Evolutionary conservation across 2,888 invertebrate species (phyloP).

Genomic region (Stictocephala bisonia): DNA sequence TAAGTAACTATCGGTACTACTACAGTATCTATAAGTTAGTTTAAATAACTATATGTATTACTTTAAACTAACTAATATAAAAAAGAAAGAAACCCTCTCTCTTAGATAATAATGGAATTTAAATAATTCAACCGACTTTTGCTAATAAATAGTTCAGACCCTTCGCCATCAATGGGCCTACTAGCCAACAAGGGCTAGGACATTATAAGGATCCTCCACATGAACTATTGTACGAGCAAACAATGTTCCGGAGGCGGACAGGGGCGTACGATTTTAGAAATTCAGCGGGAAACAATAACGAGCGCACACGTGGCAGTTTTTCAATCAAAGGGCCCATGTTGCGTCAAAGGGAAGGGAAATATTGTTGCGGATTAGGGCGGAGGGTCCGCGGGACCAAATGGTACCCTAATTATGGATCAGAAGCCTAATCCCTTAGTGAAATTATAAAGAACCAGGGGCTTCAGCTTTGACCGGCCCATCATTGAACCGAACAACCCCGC

Average conservation of each 20-base stretch:
- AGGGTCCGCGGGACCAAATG: slow-evolving; percentile 18
- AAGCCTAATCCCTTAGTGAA: slow-evolving; percentile 40
- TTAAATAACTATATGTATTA: too few species aligned
- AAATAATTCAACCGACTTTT: too few species aligned
- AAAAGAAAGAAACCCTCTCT: too few species aligned
- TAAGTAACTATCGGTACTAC: too few species aligned
- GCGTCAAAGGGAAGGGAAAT: slow-evolving; percentile 38
- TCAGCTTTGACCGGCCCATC: slow-evolving; percentile 36
- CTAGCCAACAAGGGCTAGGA: background rate
- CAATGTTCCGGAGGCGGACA: slow-evolving; percentile 22
- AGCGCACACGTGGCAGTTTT: slow-evolving; percentile 33
- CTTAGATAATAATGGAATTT: too few species aligned
- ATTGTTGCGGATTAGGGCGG: slow-evolving; percentile 37
- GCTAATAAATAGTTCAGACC: too few species aligned
- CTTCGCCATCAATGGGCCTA: too few species aligned
- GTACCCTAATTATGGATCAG: slow-evolving; percentile 40
- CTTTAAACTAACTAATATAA: too few species aligned
- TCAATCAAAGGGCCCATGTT: slow-evolving; percentile 36
- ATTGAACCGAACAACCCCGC: slow-evolving; percentile 17
- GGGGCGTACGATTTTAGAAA: slow-evolving; percentile 21
- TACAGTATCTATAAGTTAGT: too few species aligned
- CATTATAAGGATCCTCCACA: too few species aligned
- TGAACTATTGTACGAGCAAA: too few species aligned
- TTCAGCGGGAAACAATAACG: slow-evolving; percentile 33
- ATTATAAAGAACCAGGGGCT: slow-evolving; percentile 34